These are phyloP conservation scores for Nysson spinosus DNA, from an alignment of 2,888 invertebrate species.

Conservation along the genomic window DNA sequence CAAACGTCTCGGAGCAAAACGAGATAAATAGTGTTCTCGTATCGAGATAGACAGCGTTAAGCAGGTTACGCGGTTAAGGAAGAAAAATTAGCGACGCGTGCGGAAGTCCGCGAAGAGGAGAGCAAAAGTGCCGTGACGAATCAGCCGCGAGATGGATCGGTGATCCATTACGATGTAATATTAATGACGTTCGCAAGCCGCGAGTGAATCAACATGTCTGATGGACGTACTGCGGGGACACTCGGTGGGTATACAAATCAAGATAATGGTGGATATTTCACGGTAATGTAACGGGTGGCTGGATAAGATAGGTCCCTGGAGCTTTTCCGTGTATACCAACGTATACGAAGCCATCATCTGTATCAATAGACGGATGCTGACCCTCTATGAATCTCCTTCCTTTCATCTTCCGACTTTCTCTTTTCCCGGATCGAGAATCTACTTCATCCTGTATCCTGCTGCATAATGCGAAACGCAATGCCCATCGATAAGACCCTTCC, in stretches of 20 bases:
- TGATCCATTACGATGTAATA: conserved; percentile 59
- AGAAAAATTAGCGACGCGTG: conserved; percentile 3
- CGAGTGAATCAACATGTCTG: conserved; percentile 35
- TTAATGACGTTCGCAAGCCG: conserved; percentile 48
- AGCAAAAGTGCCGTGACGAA: conserved; percentile 34
- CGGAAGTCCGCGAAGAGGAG: conserved; percentile 1
- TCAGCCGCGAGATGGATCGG: conserved; percentile 25
- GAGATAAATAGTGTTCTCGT: no score
- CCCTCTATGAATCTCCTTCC: neutral
- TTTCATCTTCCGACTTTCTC: conserved; percentile 24
- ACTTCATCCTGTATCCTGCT: no score
- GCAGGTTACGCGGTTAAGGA: neutral
- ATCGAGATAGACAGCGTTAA: neutral
- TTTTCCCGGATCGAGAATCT: no score
- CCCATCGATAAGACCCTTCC: no score
- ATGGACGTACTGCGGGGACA: conserved; percentile 36
- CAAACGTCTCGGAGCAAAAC: no score
- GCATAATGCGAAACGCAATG: no score
- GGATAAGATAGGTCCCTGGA: conserved; percentile 68
- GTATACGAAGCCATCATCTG: conserved; percentile 60
- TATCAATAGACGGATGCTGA: conserved; percentile 63
- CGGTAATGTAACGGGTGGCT: conserved; percentile 71
- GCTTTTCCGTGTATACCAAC: no score
- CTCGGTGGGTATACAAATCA: conserved; percentile 69
- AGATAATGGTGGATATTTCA: conserved; percentile 75